phyloP scores from a whole-genome alignment of 2,888 invertebrate genomes.

The Clitarchus hookeri region DNA sequence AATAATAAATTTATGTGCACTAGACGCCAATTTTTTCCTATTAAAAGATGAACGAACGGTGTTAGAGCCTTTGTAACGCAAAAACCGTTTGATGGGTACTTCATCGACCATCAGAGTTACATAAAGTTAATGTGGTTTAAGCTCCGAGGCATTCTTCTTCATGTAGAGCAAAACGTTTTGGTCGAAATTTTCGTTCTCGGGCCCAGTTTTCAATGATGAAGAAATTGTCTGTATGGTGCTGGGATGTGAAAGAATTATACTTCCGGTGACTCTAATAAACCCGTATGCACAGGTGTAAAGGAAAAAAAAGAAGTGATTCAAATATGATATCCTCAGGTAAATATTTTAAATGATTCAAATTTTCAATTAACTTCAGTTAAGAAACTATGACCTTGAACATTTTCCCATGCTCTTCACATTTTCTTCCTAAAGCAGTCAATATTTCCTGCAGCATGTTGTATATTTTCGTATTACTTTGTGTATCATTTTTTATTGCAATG shows the following conservation, averaged over 20 bases:
- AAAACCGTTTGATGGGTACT: no score
- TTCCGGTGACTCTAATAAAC: no score
- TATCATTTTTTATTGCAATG: not conserved
- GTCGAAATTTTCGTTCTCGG: not conserved
- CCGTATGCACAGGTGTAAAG: not conserved
- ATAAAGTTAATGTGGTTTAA: no score
- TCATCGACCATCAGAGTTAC: not conserved
- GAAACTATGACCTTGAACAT: not conserved
- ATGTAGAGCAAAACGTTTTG: not conserved
- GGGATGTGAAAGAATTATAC: not conserved
- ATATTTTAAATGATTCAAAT: not conserved
- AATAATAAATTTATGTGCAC: not conserved
- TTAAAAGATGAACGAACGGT: no score
- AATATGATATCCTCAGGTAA: not conserved
- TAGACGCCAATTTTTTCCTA: no score
- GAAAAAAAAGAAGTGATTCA: not conserved
- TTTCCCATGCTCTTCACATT: not conserved
- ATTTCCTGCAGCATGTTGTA: not conserved
- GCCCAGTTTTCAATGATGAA: not conserved
- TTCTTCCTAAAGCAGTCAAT: not conserved
- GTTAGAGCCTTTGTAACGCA: no score
- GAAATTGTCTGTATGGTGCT: not conserved
- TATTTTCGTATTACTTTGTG: not conserved
- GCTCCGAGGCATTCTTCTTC: not conserved
- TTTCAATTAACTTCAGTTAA: not conserved